These are phyloP conservation scores for Pocillopora grandis DNA, from an alignment of 92 coral and sea anemone genomes.

Conservation along the genomic window DNA sequence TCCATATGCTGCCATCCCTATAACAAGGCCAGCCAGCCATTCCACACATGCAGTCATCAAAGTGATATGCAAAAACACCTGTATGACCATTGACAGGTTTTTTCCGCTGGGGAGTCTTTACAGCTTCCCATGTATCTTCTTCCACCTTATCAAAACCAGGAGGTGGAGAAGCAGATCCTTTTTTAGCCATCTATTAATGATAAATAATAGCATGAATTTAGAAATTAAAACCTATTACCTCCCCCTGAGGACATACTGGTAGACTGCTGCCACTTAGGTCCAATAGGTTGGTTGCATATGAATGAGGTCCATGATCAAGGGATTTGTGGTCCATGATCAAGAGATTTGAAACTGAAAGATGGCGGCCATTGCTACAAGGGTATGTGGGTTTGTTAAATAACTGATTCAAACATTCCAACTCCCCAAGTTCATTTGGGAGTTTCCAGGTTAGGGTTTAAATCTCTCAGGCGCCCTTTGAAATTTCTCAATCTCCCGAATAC, in stretches of 20 bases:
- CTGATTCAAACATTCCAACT: too few species aligned
- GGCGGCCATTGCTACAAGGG: too few species aligned
- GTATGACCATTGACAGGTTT: conserved; percentile 87
- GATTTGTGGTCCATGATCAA: too few species aligned
- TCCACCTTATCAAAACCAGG: conserved; percentile 68
- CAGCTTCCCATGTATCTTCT: conserved; percentile 52
- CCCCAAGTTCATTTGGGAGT: too few species aligned
- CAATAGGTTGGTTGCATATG: too few species aligned
- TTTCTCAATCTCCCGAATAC: too few species aligned
- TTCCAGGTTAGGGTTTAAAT: too few species aligned
- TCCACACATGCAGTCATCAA: conserved; percentile 87
- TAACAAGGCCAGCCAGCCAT: conserved; percentile 90
- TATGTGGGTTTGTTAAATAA: too few species aligned
- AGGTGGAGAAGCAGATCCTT: conserved; percentile 56
- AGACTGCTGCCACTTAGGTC: too few species aligned
- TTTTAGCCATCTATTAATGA: conserved; percentile 28
- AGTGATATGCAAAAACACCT: conserved; percentile 89
- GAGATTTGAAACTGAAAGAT: too few species aligned
- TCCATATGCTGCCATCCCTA: conserved; percentile 85
- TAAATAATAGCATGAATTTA: not conserved
- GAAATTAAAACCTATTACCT: not conserved
- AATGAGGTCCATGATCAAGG: too few species aligned
- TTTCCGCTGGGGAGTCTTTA: not conserved
- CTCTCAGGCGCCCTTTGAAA: too few species aligned
- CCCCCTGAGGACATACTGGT: not conserved